Percentiles rank a stretch among this genome's conserved stretches.
phyloP scores from a whole-genome alignment of 1,140 invertebrate species.

The Aphidius ervi region DNA sequence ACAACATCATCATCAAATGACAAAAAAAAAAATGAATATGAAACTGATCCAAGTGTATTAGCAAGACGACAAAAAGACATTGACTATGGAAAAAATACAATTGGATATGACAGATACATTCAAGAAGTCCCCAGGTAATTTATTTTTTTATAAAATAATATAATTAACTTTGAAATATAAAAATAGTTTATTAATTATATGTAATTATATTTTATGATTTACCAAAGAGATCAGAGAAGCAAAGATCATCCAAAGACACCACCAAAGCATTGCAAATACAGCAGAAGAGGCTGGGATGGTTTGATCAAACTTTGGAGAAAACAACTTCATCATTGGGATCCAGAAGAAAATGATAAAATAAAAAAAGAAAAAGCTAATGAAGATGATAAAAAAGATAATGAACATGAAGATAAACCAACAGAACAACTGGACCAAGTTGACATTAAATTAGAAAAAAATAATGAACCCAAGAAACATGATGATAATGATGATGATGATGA shows the following conservation, averaged over 20 bases:
- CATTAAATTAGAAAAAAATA: neutral
- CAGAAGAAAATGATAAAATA: conserved; percentile 40
- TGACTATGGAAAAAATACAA: conserved; percentile 91
- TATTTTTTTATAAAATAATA: neutral
- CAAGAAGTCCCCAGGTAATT: conserved; percentile 67
- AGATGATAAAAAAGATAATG: conserved; percentile 14
- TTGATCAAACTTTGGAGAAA: conserved; percentile 83
- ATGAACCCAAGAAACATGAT: neutral
- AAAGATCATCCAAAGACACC: conserved; percentile 81
- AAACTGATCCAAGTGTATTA: conserved; percentile 70
- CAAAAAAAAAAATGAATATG: conserved; percentile 53
- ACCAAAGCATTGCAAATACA: conserved; percentile 81
- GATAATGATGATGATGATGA: neutral
- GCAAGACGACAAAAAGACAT: conserved; percentile 86
- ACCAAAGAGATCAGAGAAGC: conserved; percentile 59
- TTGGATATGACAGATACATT: conserved; percentile 79
- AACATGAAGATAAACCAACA: neutral
- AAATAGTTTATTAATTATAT: neutral
- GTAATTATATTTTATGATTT: conserved; percentile 27
- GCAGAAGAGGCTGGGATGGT: conserved; percentile 84
- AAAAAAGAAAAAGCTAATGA: conserved; percentile 21
- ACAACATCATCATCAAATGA: conserved; percentile 36
- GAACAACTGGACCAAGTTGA: neutral
- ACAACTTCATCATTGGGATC: conserved; percentile 79
- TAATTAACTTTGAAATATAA: too few relatives aligned